Conservation (phyloP, 23 tunicate species). For the Trididemnum clinides region DNA sequence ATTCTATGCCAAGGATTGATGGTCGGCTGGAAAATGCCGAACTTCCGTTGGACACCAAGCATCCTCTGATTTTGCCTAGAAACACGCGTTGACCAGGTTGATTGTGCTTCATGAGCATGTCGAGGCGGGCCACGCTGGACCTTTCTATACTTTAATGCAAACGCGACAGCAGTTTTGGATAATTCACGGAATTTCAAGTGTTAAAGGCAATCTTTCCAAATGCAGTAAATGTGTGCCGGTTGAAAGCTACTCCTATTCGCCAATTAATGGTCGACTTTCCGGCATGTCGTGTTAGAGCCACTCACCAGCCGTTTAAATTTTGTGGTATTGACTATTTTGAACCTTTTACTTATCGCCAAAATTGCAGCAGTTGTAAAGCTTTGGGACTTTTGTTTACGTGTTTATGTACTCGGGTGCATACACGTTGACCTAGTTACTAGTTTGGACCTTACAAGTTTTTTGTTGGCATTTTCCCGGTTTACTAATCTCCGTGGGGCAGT, state of each 20-base stretch:
- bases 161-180: constrained; percentile 11
- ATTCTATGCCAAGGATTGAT: too few species aligned
- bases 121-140: neutral
- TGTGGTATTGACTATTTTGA: constrained; percentile 7
- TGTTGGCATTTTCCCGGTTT: constrained; percentile 5
- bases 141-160: neutral
- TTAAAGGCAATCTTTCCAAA: too few species aligned
- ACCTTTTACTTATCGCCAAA: neutral
- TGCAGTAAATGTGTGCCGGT: too few species aligned
- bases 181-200: too few species aligned
- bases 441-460: neutral
- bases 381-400: constrained; percentile 24
- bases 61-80: too few species aligned
- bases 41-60: too few species aligned
- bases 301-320: neutral
- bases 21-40: too few species aligned
- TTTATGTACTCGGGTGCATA: neutral
- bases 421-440: constrained; percentile 16
- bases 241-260: constrained; percentile 1
- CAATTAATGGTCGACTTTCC: constrained; percentile 15
- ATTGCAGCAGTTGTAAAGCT: neutral
- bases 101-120: too few species aligned
- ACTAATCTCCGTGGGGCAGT: constrained; percentile 1
- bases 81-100: too few species aligned
- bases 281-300: neutral